Conservation (phyloP, 2,113 vertebrate species). For the Butastur rufipennis region DNA sequence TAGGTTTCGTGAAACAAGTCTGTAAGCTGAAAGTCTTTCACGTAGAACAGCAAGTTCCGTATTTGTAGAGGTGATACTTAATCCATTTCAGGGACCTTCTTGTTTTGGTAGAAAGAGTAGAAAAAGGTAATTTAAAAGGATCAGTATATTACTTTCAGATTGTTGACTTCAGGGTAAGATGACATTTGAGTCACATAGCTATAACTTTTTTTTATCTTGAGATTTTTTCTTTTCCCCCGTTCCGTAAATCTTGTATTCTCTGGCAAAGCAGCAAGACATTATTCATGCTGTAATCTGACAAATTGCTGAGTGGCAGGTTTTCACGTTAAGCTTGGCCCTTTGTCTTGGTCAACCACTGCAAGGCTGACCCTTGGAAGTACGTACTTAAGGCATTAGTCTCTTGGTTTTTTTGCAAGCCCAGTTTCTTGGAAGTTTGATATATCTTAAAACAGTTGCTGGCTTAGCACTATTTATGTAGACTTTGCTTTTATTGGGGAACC, state of each 20-base stretch:
- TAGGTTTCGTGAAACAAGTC: background rate
- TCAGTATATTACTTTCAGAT: background rate
- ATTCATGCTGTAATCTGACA: background rate
- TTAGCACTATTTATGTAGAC: accelerated
- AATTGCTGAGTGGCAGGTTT: background rate
- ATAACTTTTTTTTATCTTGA: background rate
- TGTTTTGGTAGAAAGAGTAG: background rate
- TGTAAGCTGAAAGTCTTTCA: background rate
- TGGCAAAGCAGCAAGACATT: background rate
- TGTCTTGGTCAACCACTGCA: background rate
- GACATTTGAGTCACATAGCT: conserved; percentile 5
- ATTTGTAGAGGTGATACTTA: background rate
- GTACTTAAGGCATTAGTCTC: background rate
- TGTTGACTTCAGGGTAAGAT: conserved; percentile 5
- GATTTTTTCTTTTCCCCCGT: accelerated
- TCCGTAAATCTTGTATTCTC: background rate
- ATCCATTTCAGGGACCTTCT: background rate
- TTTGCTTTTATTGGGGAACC: background rate
- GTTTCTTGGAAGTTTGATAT: background rate
- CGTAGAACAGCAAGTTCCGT: background rate
- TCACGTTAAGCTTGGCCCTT: background rate
- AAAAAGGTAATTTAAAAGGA: conserved; percentile 3
- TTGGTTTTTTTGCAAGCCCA: background rate
- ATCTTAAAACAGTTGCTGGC: background rate
- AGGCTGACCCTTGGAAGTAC: background rate